Base-by-base conservation (phyloP, 2,888 invertebrate species). In the Prosapia bicincta region DNA sequence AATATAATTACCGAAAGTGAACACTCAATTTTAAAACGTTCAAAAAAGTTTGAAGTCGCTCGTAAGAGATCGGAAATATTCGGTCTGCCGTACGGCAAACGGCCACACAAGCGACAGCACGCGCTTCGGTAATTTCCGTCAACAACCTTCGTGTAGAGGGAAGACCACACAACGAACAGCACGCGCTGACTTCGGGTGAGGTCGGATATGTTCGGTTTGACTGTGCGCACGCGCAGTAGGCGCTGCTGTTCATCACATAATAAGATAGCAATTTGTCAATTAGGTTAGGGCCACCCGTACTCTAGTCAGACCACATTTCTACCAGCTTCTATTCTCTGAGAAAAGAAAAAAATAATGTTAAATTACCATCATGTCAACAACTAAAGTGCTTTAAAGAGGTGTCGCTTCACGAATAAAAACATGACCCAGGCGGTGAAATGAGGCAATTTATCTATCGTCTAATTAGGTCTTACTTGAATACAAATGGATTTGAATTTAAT, bases 71-170 rank as follows among this genome's bases (percentile, higher is more conserved):
- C 54, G 54, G 54, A 20, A 54, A 54, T 13, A 54, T 20, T 54
- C 54, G 54, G 54, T 20, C 2, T 10, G 3, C 54, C 54, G 54
- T 20, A 54, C 54, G 3, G 20, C 54, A 54, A 54, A 1, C 20
- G 54, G 20, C 54, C 54, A 54, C 54, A 54, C 54, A 54, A 20
- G 54, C 13, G 20, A 54, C 54, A 54, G 54, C 54, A 54, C 54
- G 54, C 54, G 54, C 54, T 54, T 54, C 54, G 54, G 54, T 54
- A 54, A 54, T 54, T 54, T 54, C 54, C 54, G 54, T 54, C 54
- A 9, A 20, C 54, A 54, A 20, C 3, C 54, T 54, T 54, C 54
- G 54, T 54, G 54, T 54, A 54, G 20, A 9, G 20, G 13, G 3
- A 20, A 20, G 54, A 54, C 54, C 54, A 54, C 54, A 54, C 54